These are phyloP conservation scores for Dendrolimus punctatus DNA, from an alignment of 1,140 invertebrate genomes.

Conservation along the genomic window DNA sequence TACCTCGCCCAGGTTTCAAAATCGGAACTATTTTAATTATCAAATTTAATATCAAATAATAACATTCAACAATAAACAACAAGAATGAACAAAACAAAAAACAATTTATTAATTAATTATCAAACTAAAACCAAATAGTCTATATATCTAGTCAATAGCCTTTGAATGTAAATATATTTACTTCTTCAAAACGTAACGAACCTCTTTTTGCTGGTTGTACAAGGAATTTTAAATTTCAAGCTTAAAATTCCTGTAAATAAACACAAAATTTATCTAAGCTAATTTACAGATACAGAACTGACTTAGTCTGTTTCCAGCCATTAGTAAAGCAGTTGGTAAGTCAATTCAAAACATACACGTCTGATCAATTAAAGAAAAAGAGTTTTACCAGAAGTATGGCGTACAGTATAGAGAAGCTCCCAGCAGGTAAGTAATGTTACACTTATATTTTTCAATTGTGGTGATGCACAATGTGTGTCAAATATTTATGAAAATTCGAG, in stretches of 20 bases:
- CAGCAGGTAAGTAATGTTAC: slow-evolving; percentile 51
- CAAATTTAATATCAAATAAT: too few relatives aligned
- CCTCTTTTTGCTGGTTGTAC: too few relatives aligned
- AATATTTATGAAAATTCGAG: not conserved
- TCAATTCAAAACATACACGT: slow-evolving; percentile 55
- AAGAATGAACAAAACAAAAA: too few relatives aligned
- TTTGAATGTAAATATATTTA: too few relatives aligned
- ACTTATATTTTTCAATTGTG: slow-evolving; percentile 1
- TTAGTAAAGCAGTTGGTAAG: slow-evolving; percentile 52
- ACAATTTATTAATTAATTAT: too few relatives aligned
- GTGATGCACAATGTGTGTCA: not conserved
- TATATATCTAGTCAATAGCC: too few relatives aligned
- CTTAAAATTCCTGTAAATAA: not conserved
- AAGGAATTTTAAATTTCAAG: not conserved
- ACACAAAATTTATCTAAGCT: not conserved
- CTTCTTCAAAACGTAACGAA: too few relatives aligned
- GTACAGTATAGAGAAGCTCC: slow-evolving; percentile 70
- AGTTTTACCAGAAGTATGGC: slow-evolving; percentile 63
- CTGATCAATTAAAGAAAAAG: slow-evolving; percentile 47
- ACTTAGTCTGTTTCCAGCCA: slow-evolving; percentile 37
- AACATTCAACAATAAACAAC: too few relatives aligned
- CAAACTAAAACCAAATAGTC: too few relatives aligned
- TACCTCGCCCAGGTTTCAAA: too few relatives aligned
- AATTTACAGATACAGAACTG: not conserved
- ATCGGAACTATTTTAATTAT: too few relatives aligned